These are phyloP conservation scores for Lepidochrysops patricia DNA, from an alignment of 2,888 invertebrate genomes.

Conservation along the genomic window DNA sequence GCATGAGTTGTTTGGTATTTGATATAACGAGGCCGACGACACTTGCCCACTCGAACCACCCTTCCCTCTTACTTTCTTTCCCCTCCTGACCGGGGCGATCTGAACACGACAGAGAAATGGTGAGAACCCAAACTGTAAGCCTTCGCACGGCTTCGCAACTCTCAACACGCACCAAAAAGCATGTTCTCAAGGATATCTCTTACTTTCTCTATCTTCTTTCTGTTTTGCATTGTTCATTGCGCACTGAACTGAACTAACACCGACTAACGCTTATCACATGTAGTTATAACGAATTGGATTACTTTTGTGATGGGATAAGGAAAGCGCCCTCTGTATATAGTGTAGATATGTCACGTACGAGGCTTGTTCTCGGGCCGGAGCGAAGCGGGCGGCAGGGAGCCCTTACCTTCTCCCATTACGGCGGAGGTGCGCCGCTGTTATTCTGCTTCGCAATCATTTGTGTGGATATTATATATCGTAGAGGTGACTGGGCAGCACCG, in stretches of 20 bases:
- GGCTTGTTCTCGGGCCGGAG: conserved; percentile 54
- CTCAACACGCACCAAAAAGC: conserved; percentile 63
- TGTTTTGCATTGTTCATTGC: conserved; percentile 62
- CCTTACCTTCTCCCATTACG: conserved; percentile 76
- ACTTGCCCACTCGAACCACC: conserved; percentile 46
- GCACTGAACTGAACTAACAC: conserved; percentile 61
- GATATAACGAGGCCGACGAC: conserved; percentile 30
- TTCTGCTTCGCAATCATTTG: conserved; percentile 61
- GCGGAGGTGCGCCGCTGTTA: conserved; percentile 71
- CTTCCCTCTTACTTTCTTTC: conserved; percentile 40
- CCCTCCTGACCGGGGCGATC: conserved; percentile 55
- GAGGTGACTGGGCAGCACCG: conserved; percentile 49
- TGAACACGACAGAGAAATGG: conserved; percentile 64
- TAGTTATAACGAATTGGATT: conserved; percentile 43
- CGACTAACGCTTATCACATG: conserved; percentile 66
- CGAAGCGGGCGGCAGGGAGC: conserved; percentile 72
- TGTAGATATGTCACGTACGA: conserved; percentile 32
- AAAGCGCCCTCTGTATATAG: conserved; percentile 79
- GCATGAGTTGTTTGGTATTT: conserved; percentile 31
- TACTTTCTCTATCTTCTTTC: conserved; percentile 29
- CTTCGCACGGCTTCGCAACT: conserved; percentile 68
- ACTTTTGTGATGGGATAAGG: conserved; percentile 82
- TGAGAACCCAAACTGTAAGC: conserved; percentile 70
- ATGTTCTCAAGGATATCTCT: conserved; percentile 37
- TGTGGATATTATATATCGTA: conserved; percentile 50